Evolutionary conservation across 2,888 invertebrate genomes (phyloP).

Genomic region (Cristatella mucedo): DNA sequence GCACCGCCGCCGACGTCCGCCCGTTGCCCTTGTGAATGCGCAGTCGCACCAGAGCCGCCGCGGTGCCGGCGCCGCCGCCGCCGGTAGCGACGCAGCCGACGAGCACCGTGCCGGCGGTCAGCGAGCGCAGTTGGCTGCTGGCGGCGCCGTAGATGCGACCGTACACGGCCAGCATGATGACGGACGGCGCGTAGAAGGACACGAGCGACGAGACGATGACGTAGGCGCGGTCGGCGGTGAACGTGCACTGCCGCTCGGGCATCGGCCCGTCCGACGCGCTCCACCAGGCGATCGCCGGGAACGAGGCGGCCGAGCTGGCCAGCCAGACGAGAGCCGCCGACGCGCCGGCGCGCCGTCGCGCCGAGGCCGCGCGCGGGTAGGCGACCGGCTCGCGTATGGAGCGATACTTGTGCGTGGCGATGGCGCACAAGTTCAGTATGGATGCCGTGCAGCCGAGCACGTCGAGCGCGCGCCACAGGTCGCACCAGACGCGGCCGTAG

Average conservation of each 20-base stretch:
- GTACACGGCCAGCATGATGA: constrained; percentile 96
- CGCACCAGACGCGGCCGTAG: constrained; percentile 88
- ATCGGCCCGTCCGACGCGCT: constrained; percentile 40
- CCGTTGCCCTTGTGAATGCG: constrained; percentile 78
- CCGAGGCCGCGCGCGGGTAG: constrained; percentile 85
- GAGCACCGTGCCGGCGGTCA: constrained; percentile 70
- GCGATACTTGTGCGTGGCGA: constrained; percentile 90
- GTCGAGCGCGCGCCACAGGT: constrained; percentile 89
- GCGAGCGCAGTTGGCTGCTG: constrained; percentile 70
- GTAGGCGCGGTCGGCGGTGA: constrained; percentile 89
- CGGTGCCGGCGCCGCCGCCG: constrained; percentile 53
- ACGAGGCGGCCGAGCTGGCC: constrained; percentile 87
- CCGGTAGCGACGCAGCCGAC: constrained; percentile 27
- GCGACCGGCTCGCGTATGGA: constrained; percentile 96
- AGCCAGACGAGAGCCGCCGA: constrained; percentile 89
- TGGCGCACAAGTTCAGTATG: constrained; percentile 89
- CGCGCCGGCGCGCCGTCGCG: constrained; percentile 62
- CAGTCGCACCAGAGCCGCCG: constrained; percentile 57
- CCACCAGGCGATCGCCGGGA: constrained; percentile 71
- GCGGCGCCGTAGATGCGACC: constrained; percentile 88
- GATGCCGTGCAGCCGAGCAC: constrained; percentile 93
- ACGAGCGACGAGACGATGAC: constrained; percentile 91
- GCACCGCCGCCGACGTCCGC: constrained; percentile 12
- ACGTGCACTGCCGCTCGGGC: constrained; percentile 51
- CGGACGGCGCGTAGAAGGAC: constrained; percentile 86